Base-by-base conservation (phyloP, 2,888 invertebrate genomes). In the Horisme vitalbata region DNA sequence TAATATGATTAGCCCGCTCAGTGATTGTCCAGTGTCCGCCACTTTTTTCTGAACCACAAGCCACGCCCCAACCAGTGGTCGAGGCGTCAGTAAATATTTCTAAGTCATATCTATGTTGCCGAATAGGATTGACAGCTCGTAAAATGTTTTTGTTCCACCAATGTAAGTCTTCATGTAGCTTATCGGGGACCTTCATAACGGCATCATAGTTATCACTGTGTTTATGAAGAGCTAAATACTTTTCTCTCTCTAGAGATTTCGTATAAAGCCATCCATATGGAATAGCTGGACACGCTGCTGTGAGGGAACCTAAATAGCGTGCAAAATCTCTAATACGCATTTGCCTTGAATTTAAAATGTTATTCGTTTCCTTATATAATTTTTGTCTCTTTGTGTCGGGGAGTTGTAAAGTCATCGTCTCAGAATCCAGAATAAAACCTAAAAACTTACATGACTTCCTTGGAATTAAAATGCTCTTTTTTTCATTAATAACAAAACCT, bases 1-100 rank as follows among this genome's bases (percentile, higher is more conserved):
- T 51, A 10, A 46, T 51, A 14, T 47, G 44, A 2, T 8, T 6
- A 0, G 8, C 6, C 1, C 6, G 11, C 28, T 47, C 50, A 5
- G 14, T 14, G 2, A n/a, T 1, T 1, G 6, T 31, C 38, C 41
- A 39, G 2, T 20, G 4, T 3, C 44, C 47, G 13, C 15, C 15
- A 6, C 37, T 11, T 7, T 11, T 23, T 15, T 15, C 15, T 4
- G n/a, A 7, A n/a, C 9, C 9, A 13, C 31, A 31, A 31, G 15
- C 14, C n/a, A 9, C 15, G n/a, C 31, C 31, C 31, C 31, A 31
- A n/a, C 31, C 31, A 1, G 31, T 31, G 8, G 5, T 14, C 5
- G 31, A 31, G 5, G 31, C 31, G 15, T 31, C 31, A 1, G 31
- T 15, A 15, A 9, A 31, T 6, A 31, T 31, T 13, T 31, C 31